phyloP scores from a whole-genome alignment of 2,113 vertebrate species.

The Dolichotis patagonum region DNA sequence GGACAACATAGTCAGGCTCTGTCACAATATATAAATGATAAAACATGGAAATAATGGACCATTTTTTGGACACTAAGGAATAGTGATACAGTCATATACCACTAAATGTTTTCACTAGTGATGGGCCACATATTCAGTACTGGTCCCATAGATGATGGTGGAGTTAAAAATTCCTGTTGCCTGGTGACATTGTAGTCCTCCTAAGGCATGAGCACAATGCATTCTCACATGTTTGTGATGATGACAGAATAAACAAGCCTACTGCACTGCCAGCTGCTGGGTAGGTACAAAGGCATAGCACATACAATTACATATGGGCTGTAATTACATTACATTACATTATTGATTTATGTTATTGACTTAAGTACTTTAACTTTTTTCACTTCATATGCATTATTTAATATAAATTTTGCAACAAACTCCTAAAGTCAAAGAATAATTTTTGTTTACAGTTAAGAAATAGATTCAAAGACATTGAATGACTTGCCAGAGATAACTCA shows the following conservation, averaged over 20 bases:
- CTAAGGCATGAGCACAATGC: background rate
- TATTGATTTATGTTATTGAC: too few species aligned
- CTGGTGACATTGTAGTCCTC: background rate
- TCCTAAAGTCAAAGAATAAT: background rate
- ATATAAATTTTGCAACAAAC: background rate
- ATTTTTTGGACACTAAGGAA: background rate
- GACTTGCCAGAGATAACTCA: background rate
- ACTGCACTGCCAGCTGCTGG: too few species aligned
- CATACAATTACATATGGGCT: background rate
- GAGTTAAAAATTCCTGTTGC: background rate
- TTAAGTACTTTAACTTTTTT: background rate
- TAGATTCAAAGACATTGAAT: background rate
- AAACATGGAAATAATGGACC: background rate
- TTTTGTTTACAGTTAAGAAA: background rate
- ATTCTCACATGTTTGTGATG: too few species aligned
- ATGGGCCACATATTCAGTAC: background rate
- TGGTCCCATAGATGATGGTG: background rate
- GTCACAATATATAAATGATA: background rate
- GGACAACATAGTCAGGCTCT: background rate
- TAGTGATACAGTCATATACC: background rate
- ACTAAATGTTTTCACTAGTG: background rate
- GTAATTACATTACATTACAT: background rate
- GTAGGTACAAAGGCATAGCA: background rate
- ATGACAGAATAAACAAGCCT: background rate
- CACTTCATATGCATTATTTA: background rate